Conservation (phyloP, 2,797 vertebrate species). For the Pseudochaenichthys georgianus region DNA sequence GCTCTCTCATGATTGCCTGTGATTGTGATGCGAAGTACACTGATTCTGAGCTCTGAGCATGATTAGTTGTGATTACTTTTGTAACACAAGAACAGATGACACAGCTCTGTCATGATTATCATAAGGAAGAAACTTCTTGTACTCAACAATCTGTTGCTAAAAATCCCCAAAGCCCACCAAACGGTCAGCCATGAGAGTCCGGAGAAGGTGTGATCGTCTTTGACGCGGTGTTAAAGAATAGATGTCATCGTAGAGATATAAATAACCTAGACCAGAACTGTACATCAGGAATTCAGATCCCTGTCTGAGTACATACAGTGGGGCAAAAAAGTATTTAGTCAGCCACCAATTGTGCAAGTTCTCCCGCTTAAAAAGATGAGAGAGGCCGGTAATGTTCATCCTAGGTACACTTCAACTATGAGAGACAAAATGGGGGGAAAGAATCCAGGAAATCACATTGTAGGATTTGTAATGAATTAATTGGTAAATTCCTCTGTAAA, state of each 20-base stretch:
- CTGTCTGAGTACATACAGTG: background rate
- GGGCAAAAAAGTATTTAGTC: no score
- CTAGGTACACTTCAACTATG: no score
- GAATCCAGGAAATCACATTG: no score
- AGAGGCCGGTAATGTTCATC: no score
- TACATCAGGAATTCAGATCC: background rate
- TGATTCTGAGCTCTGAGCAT: conserved; percentile 27
- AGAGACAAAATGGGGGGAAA: no score
- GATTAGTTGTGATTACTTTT: conserved; percentile 64
- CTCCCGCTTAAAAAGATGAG: no score
- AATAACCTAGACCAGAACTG: background rate
- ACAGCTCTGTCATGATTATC: conserved; percentile 26
- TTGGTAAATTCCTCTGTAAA: no score
- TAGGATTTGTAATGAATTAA: no score
- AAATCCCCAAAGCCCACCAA: conserved; percentile 17
- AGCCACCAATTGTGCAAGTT: no score
- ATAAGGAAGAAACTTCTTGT: background rate
- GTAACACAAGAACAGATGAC: conserved; percentile 36
- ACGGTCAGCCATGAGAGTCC: conserved; percentile 13
- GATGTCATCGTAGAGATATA: background rate
- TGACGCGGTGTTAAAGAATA: background rate
- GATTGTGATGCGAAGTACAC: conserved; percentile 46
- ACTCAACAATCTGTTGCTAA: conserved; percentile 1
- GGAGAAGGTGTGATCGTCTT: conserved; percentile 3
- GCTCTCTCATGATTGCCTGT: conserved; percentile 48